phyloP scores from a whole-genome alignment of 2,797 vertebrate species.

The Halcyon badia region DNA sequence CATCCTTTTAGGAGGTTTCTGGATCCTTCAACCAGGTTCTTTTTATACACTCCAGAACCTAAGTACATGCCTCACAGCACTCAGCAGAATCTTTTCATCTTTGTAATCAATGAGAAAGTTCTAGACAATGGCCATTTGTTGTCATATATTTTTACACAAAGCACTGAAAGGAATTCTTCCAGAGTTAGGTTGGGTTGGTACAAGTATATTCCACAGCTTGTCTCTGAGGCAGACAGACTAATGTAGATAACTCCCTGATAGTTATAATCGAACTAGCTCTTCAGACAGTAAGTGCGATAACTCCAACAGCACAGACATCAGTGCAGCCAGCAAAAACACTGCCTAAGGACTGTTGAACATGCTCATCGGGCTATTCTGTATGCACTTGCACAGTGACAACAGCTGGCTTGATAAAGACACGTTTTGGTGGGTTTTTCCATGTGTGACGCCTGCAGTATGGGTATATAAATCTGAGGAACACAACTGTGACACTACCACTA shows the following conservation, averaged over 20 bases:
- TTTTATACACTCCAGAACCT: no score
- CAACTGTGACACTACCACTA: background rate
- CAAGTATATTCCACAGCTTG: background rate
- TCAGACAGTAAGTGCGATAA: background rate
- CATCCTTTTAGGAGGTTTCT: background rate
- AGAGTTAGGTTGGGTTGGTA: background rate
- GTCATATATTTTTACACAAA: background rate
- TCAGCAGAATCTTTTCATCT: background rate
- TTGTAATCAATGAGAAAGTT: background rate
- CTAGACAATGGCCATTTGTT: background rate
- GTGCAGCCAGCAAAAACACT: background rate
- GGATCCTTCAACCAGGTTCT: no score
- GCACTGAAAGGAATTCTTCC: background rate
- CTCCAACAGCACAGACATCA: background rate
- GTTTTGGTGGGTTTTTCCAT: accelerated
- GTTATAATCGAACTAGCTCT: background rate
- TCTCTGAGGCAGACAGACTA: background rate
- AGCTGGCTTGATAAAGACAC: background rate
- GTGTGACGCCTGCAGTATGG: background rate
- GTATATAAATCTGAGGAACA: background rate
- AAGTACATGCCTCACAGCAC: accelerated
- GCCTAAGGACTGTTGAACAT: background rate
- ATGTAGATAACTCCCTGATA: background rate
- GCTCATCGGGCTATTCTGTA: background rate
- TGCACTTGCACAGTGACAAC: background rate